Evolutionary conservation across 2,797 vertebrate genomes (phyloP), one percentile per base, ranked within the genome.

Genomic region (Helostoma temminkii): DNA sequence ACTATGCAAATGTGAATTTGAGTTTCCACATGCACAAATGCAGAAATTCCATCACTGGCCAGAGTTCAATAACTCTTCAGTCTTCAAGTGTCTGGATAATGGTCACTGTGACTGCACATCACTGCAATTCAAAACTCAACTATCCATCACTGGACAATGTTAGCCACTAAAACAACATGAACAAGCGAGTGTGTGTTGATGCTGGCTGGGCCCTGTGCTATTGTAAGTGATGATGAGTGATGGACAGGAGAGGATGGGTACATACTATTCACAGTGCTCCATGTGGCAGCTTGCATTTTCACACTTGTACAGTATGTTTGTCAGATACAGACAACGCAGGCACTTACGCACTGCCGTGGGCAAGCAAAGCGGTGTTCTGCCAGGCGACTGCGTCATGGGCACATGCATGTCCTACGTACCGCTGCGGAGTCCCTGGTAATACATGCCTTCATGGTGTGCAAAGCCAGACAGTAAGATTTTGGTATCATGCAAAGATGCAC

Each of bases 61-160:
- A 89, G 77, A 89, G 92, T 91, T 93, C 90, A 93, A 93, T 86
- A 84, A 83, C 92, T 92, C 91, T 92, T 88, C 84, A 92, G 78
- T 90, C 89, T 92, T 92, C 71, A 89, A 93, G 91, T 91, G 85
- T 89, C 74, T 85, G 63, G 88, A 90, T 93, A 93, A 93, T 93
- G 91, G 91, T 92, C 89, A 93, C 88, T 79, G 84, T 88, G 83
- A 86, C 91, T 78, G 88, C 78, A 86, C 84, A 82, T 79, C 52
- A 32, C 80, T 76, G 88, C 90, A 89, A 90, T 92, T 89, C 89
- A 90, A 88, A 92, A 61, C 82, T 78, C 83, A 71, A 89, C 85
- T 75, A 85, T 82, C 89, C 88, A 89, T 86, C 84, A 74, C 83
- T 78, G 91, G 89, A 87, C 88, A 83, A 66, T 55, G 75, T 81